Conservation (phyloP, 2,113 vertebrate species). For the Herpetotheres cachinnans region DNA sequence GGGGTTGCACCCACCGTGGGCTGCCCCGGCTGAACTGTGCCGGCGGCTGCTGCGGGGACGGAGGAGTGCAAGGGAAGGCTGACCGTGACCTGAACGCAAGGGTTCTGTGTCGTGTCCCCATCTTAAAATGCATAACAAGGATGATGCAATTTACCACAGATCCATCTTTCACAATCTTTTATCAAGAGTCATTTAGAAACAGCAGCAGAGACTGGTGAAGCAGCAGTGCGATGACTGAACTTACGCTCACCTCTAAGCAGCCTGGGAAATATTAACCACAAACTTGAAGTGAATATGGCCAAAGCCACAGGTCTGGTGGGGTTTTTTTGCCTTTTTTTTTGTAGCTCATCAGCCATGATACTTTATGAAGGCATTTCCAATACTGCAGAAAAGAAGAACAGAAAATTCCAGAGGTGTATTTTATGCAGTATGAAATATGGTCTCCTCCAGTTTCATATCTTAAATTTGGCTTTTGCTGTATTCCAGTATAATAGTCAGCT, state of each 20-base stretch:
- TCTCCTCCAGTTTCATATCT: not conserved
- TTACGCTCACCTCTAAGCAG: not conserved
- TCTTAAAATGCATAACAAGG: not conserved
- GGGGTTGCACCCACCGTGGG: not conserved
- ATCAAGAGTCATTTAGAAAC: conserved; percentile 8
- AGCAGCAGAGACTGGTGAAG: not conserved
- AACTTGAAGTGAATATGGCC: not conserved
- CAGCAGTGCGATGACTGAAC: not conserved
- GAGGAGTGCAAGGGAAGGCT: not conserved
- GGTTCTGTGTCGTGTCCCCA: not conserved
- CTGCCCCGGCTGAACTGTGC: not conserved
- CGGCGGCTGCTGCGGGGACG: not conserved
- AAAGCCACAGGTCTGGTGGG: not conserved
- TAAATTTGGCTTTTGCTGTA: not conserved
- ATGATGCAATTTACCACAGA: not conserved
- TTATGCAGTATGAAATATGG: not conserved
- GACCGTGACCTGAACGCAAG: accelerated
- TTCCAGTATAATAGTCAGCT: not conserved
- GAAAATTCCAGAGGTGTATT: not conserved
- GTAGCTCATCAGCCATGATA: not conserved
- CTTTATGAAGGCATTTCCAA: not conserved
- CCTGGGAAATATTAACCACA: conserved; percentile 48
- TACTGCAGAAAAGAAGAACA: not conserved
- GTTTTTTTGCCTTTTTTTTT: not conserved
- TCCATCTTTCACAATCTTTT: not conserved